Conservation (phyloP, 2,888 invertebrate species). For the Troides aeacus region DNA sequence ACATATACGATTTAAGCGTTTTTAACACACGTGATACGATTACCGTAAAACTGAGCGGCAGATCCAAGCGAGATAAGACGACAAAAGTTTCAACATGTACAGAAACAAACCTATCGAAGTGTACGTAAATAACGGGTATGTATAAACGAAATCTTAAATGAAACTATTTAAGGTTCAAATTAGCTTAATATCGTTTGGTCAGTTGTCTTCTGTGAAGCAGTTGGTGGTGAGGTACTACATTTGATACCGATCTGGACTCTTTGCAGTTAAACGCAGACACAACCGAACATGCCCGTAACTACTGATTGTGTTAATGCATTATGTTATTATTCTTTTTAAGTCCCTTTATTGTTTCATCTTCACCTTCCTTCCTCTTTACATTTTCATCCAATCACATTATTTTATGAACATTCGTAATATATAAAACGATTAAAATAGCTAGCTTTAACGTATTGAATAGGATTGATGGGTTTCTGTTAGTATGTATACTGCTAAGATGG, state of each 20-base stretch:
- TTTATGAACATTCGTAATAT: neutral
- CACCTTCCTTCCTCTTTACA: neutral
- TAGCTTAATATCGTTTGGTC: neutral
- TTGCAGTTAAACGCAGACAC: conserved; percentile 49
- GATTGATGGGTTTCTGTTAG: too few species aligned
- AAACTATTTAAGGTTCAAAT: conserved; percentile 29
- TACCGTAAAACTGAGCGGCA: conserved; percentile 67
- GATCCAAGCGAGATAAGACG: conserved; percentile 64
- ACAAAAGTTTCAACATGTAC: conserved; percentile 64
- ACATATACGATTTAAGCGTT: conserved; percentile 50
- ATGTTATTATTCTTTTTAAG: conserved; percentile 32
- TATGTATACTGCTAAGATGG: too few species aligned
- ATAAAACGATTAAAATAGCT: too few species aligned
- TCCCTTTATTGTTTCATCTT: conserved; percentile 2
- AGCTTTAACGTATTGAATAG: too few species aligned
- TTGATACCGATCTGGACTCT: conserved; percentile 59
- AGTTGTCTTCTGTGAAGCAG: conserved; percentile 34
- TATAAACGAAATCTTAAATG: conserved; percentile 31
- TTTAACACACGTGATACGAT: conserved; percentile 53
- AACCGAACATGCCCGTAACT: conserved; percentile 57
- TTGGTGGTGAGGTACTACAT: conserved; percentile 49
- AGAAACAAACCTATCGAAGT: conserved; percentile 33
- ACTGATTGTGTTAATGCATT: conserved; percentile 50
- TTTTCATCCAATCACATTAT: neutral
- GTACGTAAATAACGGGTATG: conserved; percentile 13